Evolutionary conservation across 2,888 invertebrate species (phyloP).

Genomic region (Himalopsyche kuldschensis): DNA sequence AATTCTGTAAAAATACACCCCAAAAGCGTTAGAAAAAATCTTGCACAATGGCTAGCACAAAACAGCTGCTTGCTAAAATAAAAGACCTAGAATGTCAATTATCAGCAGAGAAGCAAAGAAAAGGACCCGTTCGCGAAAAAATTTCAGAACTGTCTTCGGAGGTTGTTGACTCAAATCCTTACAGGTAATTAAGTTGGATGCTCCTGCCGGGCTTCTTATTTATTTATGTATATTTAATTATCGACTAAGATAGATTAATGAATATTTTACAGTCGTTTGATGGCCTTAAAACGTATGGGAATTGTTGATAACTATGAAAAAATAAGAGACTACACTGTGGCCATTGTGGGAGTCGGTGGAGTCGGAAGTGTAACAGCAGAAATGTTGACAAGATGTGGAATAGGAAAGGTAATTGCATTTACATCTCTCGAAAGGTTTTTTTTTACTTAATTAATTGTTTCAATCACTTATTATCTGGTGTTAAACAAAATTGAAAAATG

Average conservation of each 20-base stretch:
- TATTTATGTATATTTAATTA: not conserved
- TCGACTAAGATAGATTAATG: not conserved
- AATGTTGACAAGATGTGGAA: constrained; percentile 98
- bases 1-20: too few relatives aligned
- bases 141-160: constrained; percentile 91
- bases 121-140: constrained; percentile 64
- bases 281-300: constrained; percentile 99
- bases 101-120: constrained; percentile 52
- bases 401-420: constrained; percentile 75
- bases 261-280: constrained; percentile 75
- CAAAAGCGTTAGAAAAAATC: constrained; percentile 39
- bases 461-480: too few relatives aligned
- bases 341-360: constrained; percentile 96
- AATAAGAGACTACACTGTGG: constrained; percentile 85
- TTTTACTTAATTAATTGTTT: too few relatives aligned
- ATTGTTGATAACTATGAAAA: constrained; percentile 97
- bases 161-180: constrained; percentile 97
- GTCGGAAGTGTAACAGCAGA: constrained; percentile 99
- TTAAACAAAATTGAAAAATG: not conserved
- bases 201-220: not conserved
- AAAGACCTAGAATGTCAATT: constrained; percentile 67
- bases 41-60: constrained; percentile 61
- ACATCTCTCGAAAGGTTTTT: not conserved
- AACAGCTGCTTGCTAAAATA: constrained; percentile 64
- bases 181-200: constrained; percentile 67